Conservation (phyloP, 2,888 invertebrate genomes). For the Scaptomyza flava region DNA sequence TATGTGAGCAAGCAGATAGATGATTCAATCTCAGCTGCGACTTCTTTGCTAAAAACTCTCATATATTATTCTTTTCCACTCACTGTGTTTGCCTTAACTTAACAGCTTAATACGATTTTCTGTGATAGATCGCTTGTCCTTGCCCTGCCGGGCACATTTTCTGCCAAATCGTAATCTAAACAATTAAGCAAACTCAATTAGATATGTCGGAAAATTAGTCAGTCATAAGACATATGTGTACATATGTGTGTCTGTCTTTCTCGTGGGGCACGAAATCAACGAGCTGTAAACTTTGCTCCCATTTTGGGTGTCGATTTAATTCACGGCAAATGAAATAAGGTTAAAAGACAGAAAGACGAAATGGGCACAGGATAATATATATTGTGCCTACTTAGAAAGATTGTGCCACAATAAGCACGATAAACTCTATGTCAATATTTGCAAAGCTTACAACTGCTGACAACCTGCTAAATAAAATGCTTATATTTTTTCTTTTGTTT, state of each 20-base stretch:
- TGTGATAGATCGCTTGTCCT: conserved; percentile 57
- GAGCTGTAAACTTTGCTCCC: conserved; percentile 25
- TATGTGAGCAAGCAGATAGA: conserved; percentile 8
- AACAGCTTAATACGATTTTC: conserved; percentile 47
- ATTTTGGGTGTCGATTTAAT: conserved; percentile 47
- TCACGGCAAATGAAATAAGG: conserved; percentile 40
- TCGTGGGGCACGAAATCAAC: conserved; percentile 12
- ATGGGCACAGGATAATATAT: background rate
- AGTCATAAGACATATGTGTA: conserved; percentile 20
- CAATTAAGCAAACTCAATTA: conserved; percentile 76
- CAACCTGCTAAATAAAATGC: background rate
- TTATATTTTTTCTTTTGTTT: conserved; percentile 20
- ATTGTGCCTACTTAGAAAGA: too few relatives aligned
- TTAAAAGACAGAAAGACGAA: conserved; percentile 24
- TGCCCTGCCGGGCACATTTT: conserved; percentile 29
- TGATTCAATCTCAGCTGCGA: conserved; percentile 33
- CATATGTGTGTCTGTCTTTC: conserved; percentile 5
- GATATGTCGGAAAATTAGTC: conserved; percentile 59
- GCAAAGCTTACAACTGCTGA: conserved; percentile 13
- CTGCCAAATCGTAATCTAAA: conserved; percentile 67
- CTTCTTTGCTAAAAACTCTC: conserved; percentile 27
- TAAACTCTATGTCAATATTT: conserved; percentile 4
- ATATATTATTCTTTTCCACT: conserved; percentile 27
- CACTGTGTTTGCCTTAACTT: conserved; percentile 28
- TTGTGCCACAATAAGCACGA: background rate